phyloP scores from a whole-genome alignment of 2,113 vertebrate species.

The Apodemus sylvaticus region DNA sequence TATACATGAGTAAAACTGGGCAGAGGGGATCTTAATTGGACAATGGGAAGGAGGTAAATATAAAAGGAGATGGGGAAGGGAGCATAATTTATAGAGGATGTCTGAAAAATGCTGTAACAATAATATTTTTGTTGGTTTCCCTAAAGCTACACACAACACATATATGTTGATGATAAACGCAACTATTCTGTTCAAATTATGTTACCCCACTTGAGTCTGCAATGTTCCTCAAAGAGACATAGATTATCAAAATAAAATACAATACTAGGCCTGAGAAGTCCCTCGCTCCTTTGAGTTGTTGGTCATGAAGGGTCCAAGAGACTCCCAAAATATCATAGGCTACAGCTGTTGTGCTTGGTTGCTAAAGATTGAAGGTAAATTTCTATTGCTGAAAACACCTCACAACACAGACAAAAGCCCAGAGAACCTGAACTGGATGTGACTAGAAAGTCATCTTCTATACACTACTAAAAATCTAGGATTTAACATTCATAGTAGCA shows the following conservation, averaged over 20 bases:
- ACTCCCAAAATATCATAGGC: background rate
- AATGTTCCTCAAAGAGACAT: background rate
- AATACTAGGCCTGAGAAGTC: background rate
- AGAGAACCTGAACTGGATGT: background rate
- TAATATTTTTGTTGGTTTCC: background rate
- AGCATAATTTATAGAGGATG: background rate
- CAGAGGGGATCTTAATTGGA: background rate
- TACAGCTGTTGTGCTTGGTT: background rate
- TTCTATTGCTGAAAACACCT: background rate
- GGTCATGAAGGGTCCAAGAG: background rate
- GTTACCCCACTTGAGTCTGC: too few relatives aligned
- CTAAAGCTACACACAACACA: background rate
- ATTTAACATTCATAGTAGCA: background rate
- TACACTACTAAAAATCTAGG: background rate
- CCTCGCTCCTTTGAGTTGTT: background rate
- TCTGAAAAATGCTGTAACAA: background rate
- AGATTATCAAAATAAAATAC: background rate
- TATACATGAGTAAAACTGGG: background rate
- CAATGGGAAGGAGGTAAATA: background rate
- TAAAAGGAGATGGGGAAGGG: too few relatives aligned
- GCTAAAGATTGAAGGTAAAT: background rate
- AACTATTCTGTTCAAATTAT: background rate
- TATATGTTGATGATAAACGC: background rate
- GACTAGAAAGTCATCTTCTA: too few relatives aligned
- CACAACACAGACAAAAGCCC: too few relatives aligned